Base-by-base conservation (phyloP, 2,888 invertebrate genomes). In the Acrobasis repandana region DNA sequence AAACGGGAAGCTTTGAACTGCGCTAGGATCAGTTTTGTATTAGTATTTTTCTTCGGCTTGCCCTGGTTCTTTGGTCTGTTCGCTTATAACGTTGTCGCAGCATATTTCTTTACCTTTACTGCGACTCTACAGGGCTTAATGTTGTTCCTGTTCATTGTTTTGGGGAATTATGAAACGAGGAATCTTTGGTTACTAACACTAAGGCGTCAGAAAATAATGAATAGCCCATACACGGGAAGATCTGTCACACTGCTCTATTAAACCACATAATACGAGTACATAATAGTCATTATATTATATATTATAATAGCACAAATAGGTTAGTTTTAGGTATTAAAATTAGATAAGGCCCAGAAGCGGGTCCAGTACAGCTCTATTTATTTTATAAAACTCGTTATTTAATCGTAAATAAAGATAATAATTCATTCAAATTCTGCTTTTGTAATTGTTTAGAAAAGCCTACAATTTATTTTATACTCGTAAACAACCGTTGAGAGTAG, bases 51-150 rank as follows among this genome's bases (percentile, higher is more conserved):
- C 28, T 91, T 94, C 61, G 94, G 94, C 9, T 73, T 94, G 16
- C 94, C 94, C 2, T 94, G 94, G 94, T 64, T 94, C 14, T 94
- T 94, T 70, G 94, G 93, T 18, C 66, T 93, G 43, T 89, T 93
- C 59, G 84, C 90, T 0, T 74, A 73, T 20, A 86, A 89, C 60
- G 67, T 94, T 0, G 80, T 93, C 0, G 88, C 93, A 1, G 92
- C 93, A 18, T 94, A 94, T 73, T 73, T 94, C 1, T 94, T 94
- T 71, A 92, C 93, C 57, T 66, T 93, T 10, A 90, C 93, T 0
- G 93, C 89, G 0, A 93, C 93, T 1, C 82, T 91, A 60, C 94
- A 94, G 79, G 94, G 94, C 0, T 93, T 94, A 64, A 89, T 94
- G 11, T 74, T 94, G 65, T 94, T 94, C 71, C 58, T 94, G 54